phyloP scores from a whole-genome alignment of 2,888 invertebrate genomes.

The Atethmia centrago region DNA sequence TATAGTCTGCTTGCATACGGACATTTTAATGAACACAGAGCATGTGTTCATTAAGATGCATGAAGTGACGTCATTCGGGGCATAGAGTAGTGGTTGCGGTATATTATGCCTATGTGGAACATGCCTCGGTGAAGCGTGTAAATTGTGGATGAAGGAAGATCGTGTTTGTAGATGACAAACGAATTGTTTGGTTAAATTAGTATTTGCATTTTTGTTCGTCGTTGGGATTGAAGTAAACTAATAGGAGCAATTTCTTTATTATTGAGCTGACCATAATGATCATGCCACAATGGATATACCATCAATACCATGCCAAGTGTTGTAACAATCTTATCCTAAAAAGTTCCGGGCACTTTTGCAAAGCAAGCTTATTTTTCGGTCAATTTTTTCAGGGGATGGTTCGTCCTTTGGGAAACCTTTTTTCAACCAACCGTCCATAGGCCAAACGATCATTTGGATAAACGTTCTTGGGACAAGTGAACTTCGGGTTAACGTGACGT shows the following conservation, averaged over 20 bases:
- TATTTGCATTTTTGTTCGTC: background rate
- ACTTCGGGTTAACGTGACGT: background rate
- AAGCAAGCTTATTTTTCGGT: no score
- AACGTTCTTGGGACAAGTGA: background rate
- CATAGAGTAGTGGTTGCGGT: slow-evolving; percentile 58
- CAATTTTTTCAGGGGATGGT: background rate
- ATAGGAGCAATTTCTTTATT: background rate
- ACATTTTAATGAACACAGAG: no score
- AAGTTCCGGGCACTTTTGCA: rapidly evolving
- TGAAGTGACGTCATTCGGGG: slow-evolving; percentile 73
- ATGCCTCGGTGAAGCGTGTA: slow-evolving; percentile 43
- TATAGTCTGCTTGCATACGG: slow-evolving; percentile 77
- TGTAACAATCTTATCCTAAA: background rate
- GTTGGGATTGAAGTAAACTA: background rate
- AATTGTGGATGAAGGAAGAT: slow-evolving; percentile 22
- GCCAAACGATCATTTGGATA: background rate
- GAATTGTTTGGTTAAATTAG: background rate
- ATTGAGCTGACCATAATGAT: background rate
- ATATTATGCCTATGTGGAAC: slow-evolving; percentile 59
- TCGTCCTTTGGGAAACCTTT: background rate
- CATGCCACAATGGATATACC: background rate
- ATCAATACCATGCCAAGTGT: background rate
- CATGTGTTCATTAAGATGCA: slow-evolving; percentile 87
- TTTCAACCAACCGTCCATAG: background rate
- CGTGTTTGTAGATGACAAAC: background rate